Evolutionary conservation across 2,888 invertebrate species (phyloP).

Genomic region (Epinotia demarniana): DNA sequence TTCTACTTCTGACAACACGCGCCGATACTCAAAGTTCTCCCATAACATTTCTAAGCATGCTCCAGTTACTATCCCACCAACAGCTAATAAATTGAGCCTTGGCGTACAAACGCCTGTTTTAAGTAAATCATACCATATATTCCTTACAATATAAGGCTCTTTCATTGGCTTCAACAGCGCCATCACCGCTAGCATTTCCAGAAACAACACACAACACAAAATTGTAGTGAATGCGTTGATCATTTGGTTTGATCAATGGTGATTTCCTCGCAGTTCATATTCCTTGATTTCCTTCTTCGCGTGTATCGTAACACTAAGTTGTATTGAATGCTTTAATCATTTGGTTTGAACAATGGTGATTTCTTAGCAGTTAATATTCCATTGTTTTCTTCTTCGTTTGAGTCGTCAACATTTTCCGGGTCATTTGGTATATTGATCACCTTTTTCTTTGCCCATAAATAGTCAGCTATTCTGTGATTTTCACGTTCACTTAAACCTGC

Average conservation of each 20-base stretch:
- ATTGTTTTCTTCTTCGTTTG: constrained; percentile 10
- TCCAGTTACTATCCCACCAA: constrained; percentile 54
- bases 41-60: constrained; percentile 60
- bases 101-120: constrained; percentile 47
- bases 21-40: constrained; percentile 54
- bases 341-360: constrained; percentile 25
- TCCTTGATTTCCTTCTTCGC: constrained; percentile 12
- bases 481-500: constrained; percentile 59
- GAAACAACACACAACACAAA: constrained; percentile 55
- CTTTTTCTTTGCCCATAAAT: constrained; percentile 54
- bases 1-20: constrained; percentile 53
- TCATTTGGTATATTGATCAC: constrained; percentile 42
- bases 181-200: constrained; percentile 60
- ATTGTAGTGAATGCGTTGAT: constrained; percentile 61
- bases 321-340: constrained; percentile 66
- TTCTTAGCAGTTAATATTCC: neutral
- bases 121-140: constrained; percentile 59
- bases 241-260: constrained; percentile 53
- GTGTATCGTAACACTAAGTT: constrained; percentile 47
- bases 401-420: constrained; percentile 20
- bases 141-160: constrained; percentile 63
- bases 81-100: constrained; percentile 50
- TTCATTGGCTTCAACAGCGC: constrained; percentile 65
- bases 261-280: neutral
- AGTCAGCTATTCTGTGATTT: constrained; percentile 53